Evolutionary conservation across 2,113 vertebrate genomes (phyloP), one percentile per base, ranked within the genome.

Genomic region (Dendropsophus ebraccatus): DNA sequence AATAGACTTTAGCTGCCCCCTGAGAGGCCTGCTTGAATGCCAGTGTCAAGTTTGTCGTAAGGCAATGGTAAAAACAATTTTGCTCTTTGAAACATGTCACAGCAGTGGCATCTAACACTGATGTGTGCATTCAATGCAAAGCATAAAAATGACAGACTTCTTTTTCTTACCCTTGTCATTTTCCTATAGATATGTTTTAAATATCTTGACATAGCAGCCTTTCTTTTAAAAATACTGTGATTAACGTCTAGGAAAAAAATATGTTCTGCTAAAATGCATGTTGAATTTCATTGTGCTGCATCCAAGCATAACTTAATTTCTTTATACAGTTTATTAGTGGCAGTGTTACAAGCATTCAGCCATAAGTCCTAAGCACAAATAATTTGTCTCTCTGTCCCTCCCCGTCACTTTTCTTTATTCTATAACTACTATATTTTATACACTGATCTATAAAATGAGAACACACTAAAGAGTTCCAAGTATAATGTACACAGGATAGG

Each of bases 161-260:
- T 69, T 78, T 85, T 79, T 65, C 89, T n/a, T 84, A 19, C 70
- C 60, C 60, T 83, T 86, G 65, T 72, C 50, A 86, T 79, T 81
- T 80, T 73, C 77, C 49, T 54, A 60, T 58, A 70, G 65, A 13
- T 90, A 89, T 82, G n/a, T 88, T 78, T 87, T 35, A 88, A 41
- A 76, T 84, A 85, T 87, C 86, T 89, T 90, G 87, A 86, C 86
- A 70, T 86, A 88, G 75, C 88, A 87, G 47, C 82, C 56, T 86
- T 62, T 54, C 76, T 0, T 45, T 82, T 41, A 87, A 89, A 79
- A 91, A 87, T 69, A n/a, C n/a, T 78, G 81, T 87, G 85, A 85
- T 83, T 88, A 88, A 83, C n/a, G 9, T 86, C 35, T 69, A 78
- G 88, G 92, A 91, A 93, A 92, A 91, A 89, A 87, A 92, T 37